Evolutionary conservation across 2,113 vertebrate species (phyloP), one percentile per base, ranked within the genome.

Genomic region (Recurvirostra avosetta): DNA sequence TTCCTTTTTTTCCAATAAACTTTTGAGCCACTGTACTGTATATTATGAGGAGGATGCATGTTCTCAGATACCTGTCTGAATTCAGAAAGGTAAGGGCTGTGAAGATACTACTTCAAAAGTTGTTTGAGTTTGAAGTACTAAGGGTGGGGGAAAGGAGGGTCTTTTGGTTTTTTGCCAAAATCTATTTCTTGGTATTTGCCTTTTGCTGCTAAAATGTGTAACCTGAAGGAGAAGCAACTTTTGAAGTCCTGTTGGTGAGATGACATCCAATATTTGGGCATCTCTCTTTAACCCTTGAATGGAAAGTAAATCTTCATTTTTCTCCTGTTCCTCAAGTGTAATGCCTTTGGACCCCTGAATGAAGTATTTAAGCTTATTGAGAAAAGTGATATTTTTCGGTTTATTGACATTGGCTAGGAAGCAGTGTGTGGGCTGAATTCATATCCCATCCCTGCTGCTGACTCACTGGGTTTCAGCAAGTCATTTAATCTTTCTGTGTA

Each of bases 271-370:
- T 95, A 87, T 97, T 96, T 91, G 94, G 92, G 85, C 86, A 94
- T 97, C 76, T 92, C 95, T 95, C 93, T 94, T 88, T 97, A 93
- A 97, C 75, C 94, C 88, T 93, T 97, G 95, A 98, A 96, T 96
- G 98, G 98, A 98, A 98, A 98, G 96, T 95, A 98, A 98, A 98
- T 98, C 98, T 98, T 98, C 98, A 98, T 98, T 98, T 98, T 98
- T 98, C 98, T 98, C 97, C 98, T 97, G 74, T 93, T 96, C 70
- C 67, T 92, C 92, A 95, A 96, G 93, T 96, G 82, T 96, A 91
- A 97, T 97, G 88, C 97, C 96, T 97, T 98, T 98, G 97, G 97
- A 97, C 98, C 97, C 95, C 94, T 97, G 91, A 96, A 96, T 98
- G 92, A 98, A 97, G 91, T 97, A 95, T 97, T 97, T 97, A 96